A percentile compares a stretch with the other conserved stretches of the same genome.
These are phyloP conservation scores for Xerus inauris DNA, from an alignment of 2,113 vertebrate genomes.

Conservation along the genomic window DNA sequence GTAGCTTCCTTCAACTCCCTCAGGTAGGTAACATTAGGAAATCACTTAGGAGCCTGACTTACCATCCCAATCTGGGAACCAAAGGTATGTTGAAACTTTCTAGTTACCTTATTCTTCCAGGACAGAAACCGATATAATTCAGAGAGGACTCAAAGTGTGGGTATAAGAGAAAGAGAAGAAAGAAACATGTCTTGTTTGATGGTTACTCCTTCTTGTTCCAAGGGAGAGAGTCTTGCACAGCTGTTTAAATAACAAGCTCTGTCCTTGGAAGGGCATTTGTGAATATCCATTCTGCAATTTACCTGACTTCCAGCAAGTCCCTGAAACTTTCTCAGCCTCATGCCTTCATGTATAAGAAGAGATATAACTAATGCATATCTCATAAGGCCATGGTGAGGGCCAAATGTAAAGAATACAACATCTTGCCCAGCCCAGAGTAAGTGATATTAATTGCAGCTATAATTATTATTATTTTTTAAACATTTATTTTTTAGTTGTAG, in stretches of 20 bases:
- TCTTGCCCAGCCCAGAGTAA: neutral
- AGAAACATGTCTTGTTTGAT: neutral
- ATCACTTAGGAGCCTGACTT: neutral
- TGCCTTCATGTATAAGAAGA: neutral
- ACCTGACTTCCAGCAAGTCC: neutral
- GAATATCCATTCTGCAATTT: neutral
- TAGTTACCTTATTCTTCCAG: neutral
- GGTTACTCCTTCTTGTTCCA: neutral
- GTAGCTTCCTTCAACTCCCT: neutral
- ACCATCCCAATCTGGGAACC: neutral
- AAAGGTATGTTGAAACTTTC: neutral
- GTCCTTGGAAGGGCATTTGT: neutral
- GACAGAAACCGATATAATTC: constrained; percentile 5
- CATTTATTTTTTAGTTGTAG: too few species aligned
- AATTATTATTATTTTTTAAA: too few species aligned
- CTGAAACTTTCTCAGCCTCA: neutral
- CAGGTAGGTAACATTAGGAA: neutral
- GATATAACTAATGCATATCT: neutral
- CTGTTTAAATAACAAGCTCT: neutral
- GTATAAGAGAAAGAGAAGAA: neutral
- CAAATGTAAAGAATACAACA: constrained; percentile 10
- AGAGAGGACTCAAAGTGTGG: neutral
- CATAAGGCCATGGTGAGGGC: neutral
- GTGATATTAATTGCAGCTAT: neutral
- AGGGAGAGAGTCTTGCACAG: neutral